Conservation (phyloP, 1,140 invertebrate species). For the Diachasmimorpha longicaudata region DNA sequence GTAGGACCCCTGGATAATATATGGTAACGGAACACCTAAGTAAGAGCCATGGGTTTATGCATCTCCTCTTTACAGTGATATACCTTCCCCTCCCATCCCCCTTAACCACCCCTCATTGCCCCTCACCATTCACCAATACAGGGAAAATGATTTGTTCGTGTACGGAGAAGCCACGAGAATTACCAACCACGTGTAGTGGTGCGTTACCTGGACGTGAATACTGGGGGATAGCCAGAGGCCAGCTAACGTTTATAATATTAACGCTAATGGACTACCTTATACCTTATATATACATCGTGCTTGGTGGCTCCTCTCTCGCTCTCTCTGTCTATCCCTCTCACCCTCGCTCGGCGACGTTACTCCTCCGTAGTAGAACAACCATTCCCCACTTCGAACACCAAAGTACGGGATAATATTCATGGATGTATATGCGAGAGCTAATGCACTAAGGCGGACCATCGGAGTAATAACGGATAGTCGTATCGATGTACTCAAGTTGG, state of each 20-base stretch:
- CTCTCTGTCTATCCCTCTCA: neutral
- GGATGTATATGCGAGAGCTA: constrained; percentile 57
- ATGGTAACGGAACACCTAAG: constrained; percentile 36
- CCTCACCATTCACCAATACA: neutral
- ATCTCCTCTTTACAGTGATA: neutral
- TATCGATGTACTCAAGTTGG: constrained; percentile 10
- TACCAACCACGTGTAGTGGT: neutral
- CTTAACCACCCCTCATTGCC: too few species aligned
- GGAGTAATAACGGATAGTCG: constrained; percentile 49
- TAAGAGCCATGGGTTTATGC: constrained; percentile 27
- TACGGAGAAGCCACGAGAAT: constrained; percentile 1
- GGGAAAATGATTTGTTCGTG: neutral
- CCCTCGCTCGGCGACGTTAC: constrained; percentile 9
- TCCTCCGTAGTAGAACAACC: constrained; percentile 28
- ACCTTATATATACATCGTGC: constrained; percentile 51
- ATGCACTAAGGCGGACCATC: constrained; percentile 52
- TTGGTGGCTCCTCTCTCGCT: constrained; percentile 3
- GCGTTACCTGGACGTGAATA: constrained; percentile 45
- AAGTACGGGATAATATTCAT: constrained; percentile 59
- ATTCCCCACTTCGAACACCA: constrained; percentile 23
- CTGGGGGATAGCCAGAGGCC: constrained; percentile 60
- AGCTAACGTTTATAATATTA: constrained; percentile 65
- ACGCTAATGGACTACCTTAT: constrained; percentile 65
- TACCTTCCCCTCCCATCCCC: too few species aligned
- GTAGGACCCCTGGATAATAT: constrained; percentile 3